These are phyloP conservation scores for Ascaphus truei DNA, from an alignment of 2,113 vertebrate genomes.

Conservation along the genomic window DNA sequence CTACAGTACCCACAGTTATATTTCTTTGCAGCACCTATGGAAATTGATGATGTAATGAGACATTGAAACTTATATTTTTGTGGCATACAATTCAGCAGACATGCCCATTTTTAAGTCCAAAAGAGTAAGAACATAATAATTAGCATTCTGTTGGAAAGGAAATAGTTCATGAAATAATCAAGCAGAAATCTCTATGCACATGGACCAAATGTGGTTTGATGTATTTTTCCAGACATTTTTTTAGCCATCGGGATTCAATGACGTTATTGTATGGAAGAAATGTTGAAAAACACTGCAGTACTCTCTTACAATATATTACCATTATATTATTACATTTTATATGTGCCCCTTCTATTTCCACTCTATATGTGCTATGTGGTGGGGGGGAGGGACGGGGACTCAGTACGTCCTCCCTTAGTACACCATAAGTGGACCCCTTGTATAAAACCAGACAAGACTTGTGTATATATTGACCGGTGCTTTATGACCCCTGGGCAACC, in stretches of 20 bases:
- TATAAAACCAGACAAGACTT: too few relatives aligned
- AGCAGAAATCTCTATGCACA: background rate
- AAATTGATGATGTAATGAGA: slow-evolving; percentile 20
- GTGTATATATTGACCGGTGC: too few relatives aligned
- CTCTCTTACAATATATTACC: too few relatives aligned
- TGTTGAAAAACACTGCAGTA: background rate
- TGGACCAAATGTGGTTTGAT: slow-evolving; percentile 14
- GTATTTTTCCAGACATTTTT: slow-evolving; percentile 17
- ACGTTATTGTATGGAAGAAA: background rate
- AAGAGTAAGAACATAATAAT: slow-evolving; percentile 11
- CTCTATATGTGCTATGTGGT: too few relatives aligned
- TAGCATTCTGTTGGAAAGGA: slow-evolving; percentile 9
- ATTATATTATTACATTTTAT: too few relatives aligned
- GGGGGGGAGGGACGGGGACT: too few relatives aligned
- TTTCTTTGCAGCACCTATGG: slow-evolving; percentile 11
- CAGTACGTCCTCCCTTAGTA: too few relatives aligned
- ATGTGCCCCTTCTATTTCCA: too few relatives aligned
- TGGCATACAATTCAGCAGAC: background rate
- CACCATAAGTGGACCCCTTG: too few relatives aligned
- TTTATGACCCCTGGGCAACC: too few relatives aligned
- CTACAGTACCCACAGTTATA: slow-evolving; percentile 15
- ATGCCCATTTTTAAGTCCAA: slow-evolving; percentile 1
- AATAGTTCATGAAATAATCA: slow-evolving; percentile 6
- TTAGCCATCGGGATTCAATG: background rate
- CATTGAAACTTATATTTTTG: slow-evolving; percentile 15